phyloP scores from a whole-genome alignment of 2,797 vertebrate genomes.

The Apogon talboti region DNA sequence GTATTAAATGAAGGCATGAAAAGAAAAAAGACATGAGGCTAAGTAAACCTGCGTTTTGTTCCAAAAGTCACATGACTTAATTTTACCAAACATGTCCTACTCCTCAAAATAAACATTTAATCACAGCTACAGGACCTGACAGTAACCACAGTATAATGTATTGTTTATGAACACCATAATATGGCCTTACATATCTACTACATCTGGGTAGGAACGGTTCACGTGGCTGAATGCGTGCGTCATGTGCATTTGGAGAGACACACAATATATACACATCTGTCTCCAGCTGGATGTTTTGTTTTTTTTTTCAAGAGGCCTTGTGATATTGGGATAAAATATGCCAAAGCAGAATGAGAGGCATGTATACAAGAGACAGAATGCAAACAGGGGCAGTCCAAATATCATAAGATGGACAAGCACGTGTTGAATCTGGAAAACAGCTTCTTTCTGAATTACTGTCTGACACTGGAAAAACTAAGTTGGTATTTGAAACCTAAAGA shows the following conservation, averaged over 20 bases:
- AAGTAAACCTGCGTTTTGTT: neutral
- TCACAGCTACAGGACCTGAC: conserved; percentile 8
- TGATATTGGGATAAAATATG: conserved; percentile 50
- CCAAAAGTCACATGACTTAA: conserved; percentile 1
- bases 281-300: conserved; percentile 44
- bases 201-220: conserved; percentile 14
- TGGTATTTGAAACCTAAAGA: conserved; percentile 36
- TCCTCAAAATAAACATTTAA: conserved; percentile 10
- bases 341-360: conserved; percentile 49
- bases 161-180: neutral
- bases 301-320: conserved; percentile 28
- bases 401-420: conserved; percentile 34
- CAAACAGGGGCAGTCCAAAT: conserved; percentile 68
- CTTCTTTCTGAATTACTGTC: conserved; percentile 24
- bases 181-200: conserved; percentile 4
- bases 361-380: conserved; percentile 67
- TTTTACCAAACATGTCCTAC: neutral
- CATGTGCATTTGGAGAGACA: conserved; percentile 12
- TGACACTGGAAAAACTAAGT: conserved; percentile 51
- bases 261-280: conserved; percentile 28
- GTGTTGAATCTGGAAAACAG: conserved; percentile 35
- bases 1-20: neutral
- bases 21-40: neutral
- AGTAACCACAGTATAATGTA: neutral
- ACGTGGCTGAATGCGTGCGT: conserved; percentile 4